Percentiles rank a stretch among this genome's conserved stretches.
Evolutionary conservation across 2,888 invertebrate genomes (phyloP).

Genomic region (Chorisops tibialis): DNA sequence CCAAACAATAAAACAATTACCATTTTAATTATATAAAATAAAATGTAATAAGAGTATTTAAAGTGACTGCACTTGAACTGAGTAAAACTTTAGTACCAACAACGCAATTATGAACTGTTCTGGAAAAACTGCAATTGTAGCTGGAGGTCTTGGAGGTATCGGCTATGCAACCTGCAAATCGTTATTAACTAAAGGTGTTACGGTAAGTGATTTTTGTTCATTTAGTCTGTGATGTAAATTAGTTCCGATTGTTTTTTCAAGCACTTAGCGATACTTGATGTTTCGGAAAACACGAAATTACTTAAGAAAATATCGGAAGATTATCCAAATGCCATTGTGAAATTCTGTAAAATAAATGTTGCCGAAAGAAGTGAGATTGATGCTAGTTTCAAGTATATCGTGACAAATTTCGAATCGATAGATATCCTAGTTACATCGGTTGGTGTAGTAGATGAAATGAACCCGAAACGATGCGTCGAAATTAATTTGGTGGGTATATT

Average conservation of each 20-base stretch:
- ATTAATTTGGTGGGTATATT: constrained; percentile 46
- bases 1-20: no score
- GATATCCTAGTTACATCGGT: constrained; percentile 46
- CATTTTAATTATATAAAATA: no score
- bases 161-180: constrained; percentile 43
- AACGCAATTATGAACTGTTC: constrained; percentile 33
- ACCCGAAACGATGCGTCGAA: constrained; percentile 45
- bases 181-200: constrained; percentile 41
- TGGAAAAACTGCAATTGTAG: constrained; percentile 37
- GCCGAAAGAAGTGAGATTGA: constrained; percentile 42
- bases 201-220: constrained; percentile 37
- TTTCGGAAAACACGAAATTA: constrained; percentile 46
- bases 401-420: constrained; percentile 41
- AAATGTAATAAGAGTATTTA: no score
- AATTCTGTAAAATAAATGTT: constrained; percentile 44
- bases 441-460: constrained; percentile 46
- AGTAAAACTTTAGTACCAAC: no score
- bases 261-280: constrained; percentile 45
- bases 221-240: no score
- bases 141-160: constrained; percentile 43
- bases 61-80: no score
- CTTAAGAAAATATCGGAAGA: constrained; percentile 43
- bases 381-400: constrained; percentile 41
- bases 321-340: constrained; percentile 39
- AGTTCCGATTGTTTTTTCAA: constrained; percentile 27